Conservation (phyloP, 2,888 invertebrate genomes). For the Ophion ventricosus region DNA sequence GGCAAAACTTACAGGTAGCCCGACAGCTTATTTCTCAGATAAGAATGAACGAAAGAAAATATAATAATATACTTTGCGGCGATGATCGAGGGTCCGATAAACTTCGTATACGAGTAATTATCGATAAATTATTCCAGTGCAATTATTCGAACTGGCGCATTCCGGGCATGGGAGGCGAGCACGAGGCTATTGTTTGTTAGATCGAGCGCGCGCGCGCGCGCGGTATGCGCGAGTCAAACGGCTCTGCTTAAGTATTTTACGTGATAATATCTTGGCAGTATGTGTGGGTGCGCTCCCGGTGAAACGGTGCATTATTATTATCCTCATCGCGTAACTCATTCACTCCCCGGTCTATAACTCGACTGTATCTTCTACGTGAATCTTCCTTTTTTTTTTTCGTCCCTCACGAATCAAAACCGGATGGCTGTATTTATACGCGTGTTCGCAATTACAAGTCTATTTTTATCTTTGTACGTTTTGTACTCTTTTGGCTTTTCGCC, state of each 20-base stretch:
- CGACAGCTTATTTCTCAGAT: background rate
- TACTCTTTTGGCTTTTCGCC: background rate
- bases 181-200: conserved; percentile 56
- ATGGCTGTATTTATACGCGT: conserved; percentile 32
- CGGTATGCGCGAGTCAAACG: conserved; percentile 56
- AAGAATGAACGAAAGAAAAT: conserved; percentile 17
- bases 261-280: conserved; percentile 49
- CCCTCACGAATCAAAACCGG: conserved; percentile 23
- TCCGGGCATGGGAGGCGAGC: conserved; percentile 53
- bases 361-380: conserved; percentile 39
- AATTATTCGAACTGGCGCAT: conserved; percentile 51
- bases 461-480: background rate
- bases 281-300: conserved; percentile 49
- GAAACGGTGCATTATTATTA: conserved; percentile 58
- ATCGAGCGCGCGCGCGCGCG: conserved; percentile 46
- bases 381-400: conserved; percentile 24
- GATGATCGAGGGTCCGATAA: conserved; percentile 36
- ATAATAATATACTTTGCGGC: background rate
- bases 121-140: conserved; percentile 62
- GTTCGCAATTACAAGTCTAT: background rate
- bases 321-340: conserved; percentile 54
- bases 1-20: background rate
- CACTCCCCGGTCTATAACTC: conserved; percentile 36
- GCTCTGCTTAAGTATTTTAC: conserved; percentile 61
- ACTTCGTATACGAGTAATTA: conserved; percentile 53